A percentile compares a stretch with the other conserved stretches of the same genome.
Conservation (phyloP, 2,113 vertebrate genomes). For the Tetrax tetrax region DNA sequence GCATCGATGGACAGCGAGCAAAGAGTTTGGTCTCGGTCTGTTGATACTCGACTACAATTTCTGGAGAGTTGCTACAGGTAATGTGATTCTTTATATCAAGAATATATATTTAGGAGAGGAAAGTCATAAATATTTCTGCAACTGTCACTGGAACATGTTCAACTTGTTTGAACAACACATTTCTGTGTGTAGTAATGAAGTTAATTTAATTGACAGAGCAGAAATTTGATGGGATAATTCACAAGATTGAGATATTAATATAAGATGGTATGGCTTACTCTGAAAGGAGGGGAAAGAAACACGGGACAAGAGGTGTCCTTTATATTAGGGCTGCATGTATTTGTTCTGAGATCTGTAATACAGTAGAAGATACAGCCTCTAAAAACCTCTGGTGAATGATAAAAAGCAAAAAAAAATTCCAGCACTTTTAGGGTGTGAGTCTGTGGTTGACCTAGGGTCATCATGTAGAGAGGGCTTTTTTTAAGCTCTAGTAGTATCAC, state of each 20-base stretch:
- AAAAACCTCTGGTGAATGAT: neutral
- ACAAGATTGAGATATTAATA: neutral
- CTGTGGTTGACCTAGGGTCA: neutral
- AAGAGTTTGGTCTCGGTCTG: fast-evolving
- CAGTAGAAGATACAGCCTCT: neutral
- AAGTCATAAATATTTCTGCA: neutral
- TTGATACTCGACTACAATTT: neutral
- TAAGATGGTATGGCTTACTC: neutral
- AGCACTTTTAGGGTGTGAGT: neutral
- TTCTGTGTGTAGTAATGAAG: neutral
- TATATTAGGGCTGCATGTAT: neutral
- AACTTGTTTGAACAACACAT: neutral
- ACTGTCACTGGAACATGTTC: neutral
- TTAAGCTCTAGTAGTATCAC: neutral
- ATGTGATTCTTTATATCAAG: neutral
- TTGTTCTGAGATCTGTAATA: neutral
- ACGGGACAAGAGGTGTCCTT: neutral
- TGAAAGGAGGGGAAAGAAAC: neutral
- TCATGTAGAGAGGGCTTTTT: neutral
- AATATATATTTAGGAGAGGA: neutral
- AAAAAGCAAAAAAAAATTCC: neutral
- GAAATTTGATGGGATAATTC: neutral
- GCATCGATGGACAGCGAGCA: neutral
- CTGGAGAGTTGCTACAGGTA: neutral
- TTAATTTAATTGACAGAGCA: neutral